Evolutionary conservation across 2,797 vertebrate species (phyloP), one percentile per base, ranked within the genome.

Genomic region (Tenualosa ilisha): DNA sequence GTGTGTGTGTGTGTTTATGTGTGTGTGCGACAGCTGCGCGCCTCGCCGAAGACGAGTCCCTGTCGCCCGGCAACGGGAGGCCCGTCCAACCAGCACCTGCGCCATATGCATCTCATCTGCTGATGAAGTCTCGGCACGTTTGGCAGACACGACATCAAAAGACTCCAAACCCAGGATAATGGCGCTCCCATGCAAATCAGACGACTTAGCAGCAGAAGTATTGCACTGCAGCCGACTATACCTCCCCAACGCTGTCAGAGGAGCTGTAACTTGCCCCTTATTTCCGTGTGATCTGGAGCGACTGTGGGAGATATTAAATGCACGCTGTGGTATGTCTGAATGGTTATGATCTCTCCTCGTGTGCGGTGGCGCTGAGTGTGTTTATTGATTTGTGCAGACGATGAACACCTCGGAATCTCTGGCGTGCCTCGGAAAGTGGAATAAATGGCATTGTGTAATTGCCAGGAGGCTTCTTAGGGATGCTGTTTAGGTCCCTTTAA

Each of bases 101-200:
- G 82, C 50, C 53, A 83, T 22, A 81, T 83, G 65, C 26, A 31
- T 15, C n/a, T 3, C 26, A 0, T 2, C 53, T 43, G 17, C 68
- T 85, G 68, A 85, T 84, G 20, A 83, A 88, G 61, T 87, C 83
- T 54, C 81, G 59, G 81, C 87, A 86, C 79, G 83, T 88, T 82
- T 49, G 0, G 20, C 49, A 85, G 79, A 51, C 20, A 75, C 59
- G 37, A 75, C 31, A 59, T 43, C 85, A 82, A 68, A 86, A 12
- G 82, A 83, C 87, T 86, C 82, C 84, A 83, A 87, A 86, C 82
- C 84, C 86, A 86, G 46, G 63, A 88, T 75, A 89, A 88, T 89
- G 88, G 81, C 88, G 59, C 68, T 63, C 85, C 82, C 87, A 89
- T 88, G 84, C 87, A 90, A 91, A 92, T 91, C 75, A 89, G 81